Evolutionary conservation across 2,797 vertebrate species (phyloP).

Genomic region (Phrynocephalus guinanensis): DNA sequence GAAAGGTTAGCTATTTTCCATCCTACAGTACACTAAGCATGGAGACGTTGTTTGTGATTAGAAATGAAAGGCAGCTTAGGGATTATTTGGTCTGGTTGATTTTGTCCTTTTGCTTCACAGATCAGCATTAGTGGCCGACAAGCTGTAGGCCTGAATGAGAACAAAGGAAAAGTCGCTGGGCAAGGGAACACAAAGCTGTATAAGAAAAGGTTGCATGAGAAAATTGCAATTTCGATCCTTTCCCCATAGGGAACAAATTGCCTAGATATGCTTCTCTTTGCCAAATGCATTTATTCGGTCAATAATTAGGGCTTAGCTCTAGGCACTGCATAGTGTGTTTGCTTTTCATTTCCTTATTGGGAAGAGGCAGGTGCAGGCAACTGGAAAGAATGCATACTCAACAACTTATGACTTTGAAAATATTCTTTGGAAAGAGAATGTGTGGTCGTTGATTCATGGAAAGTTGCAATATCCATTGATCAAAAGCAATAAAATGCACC

Average conservation of each 20-base stretch:
- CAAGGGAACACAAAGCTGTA: neutral
- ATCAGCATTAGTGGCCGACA: constrained; percentile 26
- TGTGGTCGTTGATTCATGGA: neutral
- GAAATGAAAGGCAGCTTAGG: neutral
- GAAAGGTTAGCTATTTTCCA: neutral
- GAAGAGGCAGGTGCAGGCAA: rapidly evolving
- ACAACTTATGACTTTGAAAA: neutral
- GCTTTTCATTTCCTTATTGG: constrained; percentile 13
- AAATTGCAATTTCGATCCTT: constrained; percentile 23
- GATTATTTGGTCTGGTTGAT: neutral
- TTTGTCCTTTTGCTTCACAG: constrained; percentile 7
- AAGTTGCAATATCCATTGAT: neutral
- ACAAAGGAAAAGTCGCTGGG: neutral
- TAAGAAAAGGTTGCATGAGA: neutral
- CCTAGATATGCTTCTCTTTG: neutral
- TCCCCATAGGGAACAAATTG: neutral
- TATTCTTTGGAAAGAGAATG: neutral
- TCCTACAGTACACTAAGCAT: neutral
- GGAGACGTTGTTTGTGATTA: neutral
- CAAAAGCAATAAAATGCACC: neutral
- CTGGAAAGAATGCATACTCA: rapidly evolving
- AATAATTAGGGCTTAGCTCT: constrained; percentile 6
- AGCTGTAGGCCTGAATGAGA: constrained; percentile 15
- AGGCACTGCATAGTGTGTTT: neutral
- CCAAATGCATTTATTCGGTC: neutral